Conservation (phyloP, 2,797 vertebrate genomes). For the Argyrosomus regius region DNA sequence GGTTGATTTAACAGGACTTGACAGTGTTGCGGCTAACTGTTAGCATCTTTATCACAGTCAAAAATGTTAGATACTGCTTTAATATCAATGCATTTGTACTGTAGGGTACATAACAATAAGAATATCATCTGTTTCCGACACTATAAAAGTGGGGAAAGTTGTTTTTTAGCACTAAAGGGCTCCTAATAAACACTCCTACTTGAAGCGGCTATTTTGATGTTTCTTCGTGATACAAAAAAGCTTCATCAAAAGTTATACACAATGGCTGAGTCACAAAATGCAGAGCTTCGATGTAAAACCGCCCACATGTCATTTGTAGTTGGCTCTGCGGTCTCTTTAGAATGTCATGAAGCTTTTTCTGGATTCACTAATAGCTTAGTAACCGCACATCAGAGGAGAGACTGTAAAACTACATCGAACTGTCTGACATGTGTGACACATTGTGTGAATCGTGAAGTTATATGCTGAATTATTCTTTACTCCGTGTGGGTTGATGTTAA, state of each 20-base stretch:
- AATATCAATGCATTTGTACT: not conserved
- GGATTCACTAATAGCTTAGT: conserved; percentile 29
- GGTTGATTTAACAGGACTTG: not conserved
- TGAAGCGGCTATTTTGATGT: conserved; percentile 43
- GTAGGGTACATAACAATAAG: not conserved
- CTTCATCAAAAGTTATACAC: conserved; percentile 35
- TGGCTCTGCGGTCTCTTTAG: conserved; percentile 36
- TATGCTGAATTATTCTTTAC: not conserved
- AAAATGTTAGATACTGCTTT: not conserved
- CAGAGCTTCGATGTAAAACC: conserved; percentile 39
- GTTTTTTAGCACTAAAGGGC: not conserved
- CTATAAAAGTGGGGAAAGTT: not conserved
- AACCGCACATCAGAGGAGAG: conserved; percentile 21
- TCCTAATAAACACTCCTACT: conserved; percentile 17
- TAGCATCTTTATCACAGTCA: not conserved
- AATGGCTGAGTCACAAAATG: conserved; percentile 65
- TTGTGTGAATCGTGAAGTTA: too few species aligned
- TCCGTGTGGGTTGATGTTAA: not conserved
- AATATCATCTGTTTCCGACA: not conserved
- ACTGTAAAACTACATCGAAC: not conserved
- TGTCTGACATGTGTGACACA: not conserved
- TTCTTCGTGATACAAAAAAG: conserved; percentile 2
- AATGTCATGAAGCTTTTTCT: conserved; percentile 48
- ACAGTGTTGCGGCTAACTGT: not conserved
- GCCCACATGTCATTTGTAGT: conserved; percentile 51